Conservation (phyloP, 2,113 vertebrate genomes). For the Hemichromis elongatus region DNA sequence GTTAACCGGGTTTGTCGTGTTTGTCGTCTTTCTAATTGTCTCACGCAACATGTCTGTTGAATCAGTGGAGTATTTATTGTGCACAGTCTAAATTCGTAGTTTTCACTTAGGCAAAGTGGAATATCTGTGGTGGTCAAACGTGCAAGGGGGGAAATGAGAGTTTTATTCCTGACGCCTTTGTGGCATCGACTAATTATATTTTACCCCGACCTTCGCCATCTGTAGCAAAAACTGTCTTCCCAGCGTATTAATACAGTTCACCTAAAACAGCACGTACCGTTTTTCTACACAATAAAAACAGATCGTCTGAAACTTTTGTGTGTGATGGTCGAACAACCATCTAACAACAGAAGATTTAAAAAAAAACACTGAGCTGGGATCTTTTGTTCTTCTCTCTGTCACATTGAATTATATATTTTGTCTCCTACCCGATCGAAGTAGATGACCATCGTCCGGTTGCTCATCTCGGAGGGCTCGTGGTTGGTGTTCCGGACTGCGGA, state of each 20-base stretch:
- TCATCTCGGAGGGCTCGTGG: constrained; percentile 98
- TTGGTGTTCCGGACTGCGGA: constrained; percentile 96
- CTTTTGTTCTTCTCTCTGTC: neutral
- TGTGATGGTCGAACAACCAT: too few species aligned
- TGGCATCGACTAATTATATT: neutral
- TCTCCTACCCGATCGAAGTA: constrained; percentile 89
- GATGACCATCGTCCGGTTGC: constrained; percentile 95
- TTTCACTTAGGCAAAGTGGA: neutral
- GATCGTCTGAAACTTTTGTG: neutral
- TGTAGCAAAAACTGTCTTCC: neutral
- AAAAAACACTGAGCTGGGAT: neutral
- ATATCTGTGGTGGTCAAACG: neutral
- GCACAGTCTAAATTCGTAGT: neutral
- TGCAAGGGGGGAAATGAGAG: neutral
- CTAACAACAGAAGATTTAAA: neutral
- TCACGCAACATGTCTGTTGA: neutral
- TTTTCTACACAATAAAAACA: neutral
- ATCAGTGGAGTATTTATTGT: neutral
- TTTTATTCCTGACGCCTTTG: neutral
- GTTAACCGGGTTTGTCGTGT: neutral
- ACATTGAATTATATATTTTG: neutral
- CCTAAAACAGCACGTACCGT: neutral
- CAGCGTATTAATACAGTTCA: neutral
- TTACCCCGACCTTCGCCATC: neutral
- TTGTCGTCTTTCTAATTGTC: neutral